These are phyloP conservation scores for Mormyrus hasselquistii DNA, from an alignment of 2,797 vertebrate genomes.

Conservation along the genomic window DNA sequence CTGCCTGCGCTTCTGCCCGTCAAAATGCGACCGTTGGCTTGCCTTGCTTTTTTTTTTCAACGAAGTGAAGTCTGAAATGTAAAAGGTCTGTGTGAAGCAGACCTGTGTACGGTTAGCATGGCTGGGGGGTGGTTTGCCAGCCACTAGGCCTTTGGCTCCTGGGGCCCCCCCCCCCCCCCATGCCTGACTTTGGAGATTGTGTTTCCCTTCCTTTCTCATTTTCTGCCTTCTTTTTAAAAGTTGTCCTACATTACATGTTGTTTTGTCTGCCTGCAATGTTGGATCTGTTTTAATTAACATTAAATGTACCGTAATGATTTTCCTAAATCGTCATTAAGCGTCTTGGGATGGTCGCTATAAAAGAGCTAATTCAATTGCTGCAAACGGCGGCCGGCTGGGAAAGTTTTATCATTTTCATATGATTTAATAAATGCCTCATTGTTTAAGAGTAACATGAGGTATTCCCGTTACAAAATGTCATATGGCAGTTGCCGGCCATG, in stretches of 20 bases:
- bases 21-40: background rate
- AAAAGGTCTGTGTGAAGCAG: background rate
- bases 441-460: background rate
- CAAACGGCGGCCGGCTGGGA: background rate
- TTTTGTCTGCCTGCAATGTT: background rate
- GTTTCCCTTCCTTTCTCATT: background rate
- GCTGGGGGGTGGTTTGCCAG: background rate
- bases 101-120: background rate
- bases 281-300: background rate
- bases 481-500: background rate
- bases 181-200: background rate
- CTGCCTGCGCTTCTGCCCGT: background rate
- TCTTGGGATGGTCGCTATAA: background rate
- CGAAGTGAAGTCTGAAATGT: background rate
- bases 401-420: background rate
- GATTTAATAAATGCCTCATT: background rate
- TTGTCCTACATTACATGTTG: background rate
- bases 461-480: background rate
- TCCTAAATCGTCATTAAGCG: background rate
- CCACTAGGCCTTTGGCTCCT: background rate
- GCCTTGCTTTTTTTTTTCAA: background rate
- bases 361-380: background rate
- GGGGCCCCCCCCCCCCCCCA: background rate
- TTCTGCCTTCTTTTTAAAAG: background rate
- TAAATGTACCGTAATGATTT: background rate